These are phyloP conservation scores for Cisticola juncidis DNA, from an alignment of 2,113 vertebrate species.

Conservation along the genomic window DNA sequence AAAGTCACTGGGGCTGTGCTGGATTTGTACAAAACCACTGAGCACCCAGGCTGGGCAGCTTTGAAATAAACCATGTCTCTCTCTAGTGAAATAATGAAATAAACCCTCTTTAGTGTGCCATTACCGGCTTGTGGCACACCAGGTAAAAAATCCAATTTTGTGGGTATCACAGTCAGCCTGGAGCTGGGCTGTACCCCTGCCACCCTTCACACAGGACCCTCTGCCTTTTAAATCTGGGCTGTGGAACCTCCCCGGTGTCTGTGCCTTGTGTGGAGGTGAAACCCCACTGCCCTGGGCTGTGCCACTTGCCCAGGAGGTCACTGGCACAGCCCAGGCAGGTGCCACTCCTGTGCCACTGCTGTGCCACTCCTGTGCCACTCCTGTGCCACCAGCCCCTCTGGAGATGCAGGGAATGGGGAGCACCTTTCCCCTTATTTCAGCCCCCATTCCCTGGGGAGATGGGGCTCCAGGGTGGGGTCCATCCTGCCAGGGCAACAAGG, in stretches of 20 bases:
- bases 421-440: not conserved
- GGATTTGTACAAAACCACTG: not conserved
- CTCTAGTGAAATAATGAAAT: too few relatives aligned
- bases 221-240: not conserved
- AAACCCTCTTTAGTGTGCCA: accelerated
- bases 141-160: not conserved
- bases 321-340: not conserved
- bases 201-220: not conserved
- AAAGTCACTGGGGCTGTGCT: not conserved
- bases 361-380: not conserved
- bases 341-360: not conserved
- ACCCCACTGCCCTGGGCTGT: accelerated
- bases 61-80: not conserved
- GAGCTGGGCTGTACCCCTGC: not conserved
- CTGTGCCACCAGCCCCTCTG: not conserved
- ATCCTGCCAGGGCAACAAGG: not conserved
- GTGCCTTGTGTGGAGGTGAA: not conserved
- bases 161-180: not conserved
- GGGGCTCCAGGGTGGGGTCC: not conserved
- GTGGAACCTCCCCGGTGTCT: accelerated
- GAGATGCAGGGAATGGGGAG: not conserved
- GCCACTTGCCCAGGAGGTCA: not conserved
- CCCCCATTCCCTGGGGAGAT: not conserved
- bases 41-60: not conserved
- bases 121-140: not conserved